Evolutionary conservation across 2,888 invertebrate species (phyloP), one percentile per base, ranked within the genome.

Genomic region (Magallana nippona): DNA sequence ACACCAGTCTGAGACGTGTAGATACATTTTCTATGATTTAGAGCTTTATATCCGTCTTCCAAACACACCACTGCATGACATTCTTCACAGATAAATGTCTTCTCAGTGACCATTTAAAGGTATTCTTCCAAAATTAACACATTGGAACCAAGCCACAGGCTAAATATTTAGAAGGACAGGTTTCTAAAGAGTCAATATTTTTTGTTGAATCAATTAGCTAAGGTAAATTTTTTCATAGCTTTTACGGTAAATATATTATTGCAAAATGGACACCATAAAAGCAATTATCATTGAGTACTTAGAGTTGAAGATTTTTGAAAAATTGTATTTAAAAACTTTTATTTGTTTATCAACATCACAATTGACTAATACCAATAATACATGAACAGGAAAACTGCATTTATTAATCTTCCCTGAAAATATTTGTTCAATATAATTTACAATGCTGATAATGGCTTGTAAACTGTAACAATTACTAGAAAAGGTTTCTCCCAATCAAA

Each of bases 121-220:
- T 27, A 71, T 71, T 71, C 71, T 71, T 32, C 71, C 13, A 71
- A 71, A 71, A 71, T 22, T 27, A 27, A 19, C 71, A 71, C 71
- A 22, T 27, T 71, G 71, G 27, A 71, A 71, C 71, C 32, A 27
- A 71, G 71, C 71, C 71, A 71, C 32, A 71, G 71, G 71, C 27
- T 22, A 71, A 71, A 71, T 71, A 71, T 71, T 71, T 71, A 27
- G 22, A 22, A 27, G 32, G 71, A 15, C 71, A 71, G 32, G 27
- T 71, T 44, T 71, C 71, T 27, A 71, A 71, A 71, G 71, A 71
- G 71, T 71, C 71, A 71, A 71, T 71, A 71, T 71, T 71, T 27
- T 71, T 15, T 71, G 27, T 71, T 71, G 10, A 71, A 44, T 44
- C 32, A 71, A 71, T 71, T 71, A 71, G n/a, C 32, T 22, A 71